Percentiles rank a stretch among this genome's conserved stretches.
Conservation (phyloP, 2,888 invertebrate species). For the Saturnia pavonia region DNA sequence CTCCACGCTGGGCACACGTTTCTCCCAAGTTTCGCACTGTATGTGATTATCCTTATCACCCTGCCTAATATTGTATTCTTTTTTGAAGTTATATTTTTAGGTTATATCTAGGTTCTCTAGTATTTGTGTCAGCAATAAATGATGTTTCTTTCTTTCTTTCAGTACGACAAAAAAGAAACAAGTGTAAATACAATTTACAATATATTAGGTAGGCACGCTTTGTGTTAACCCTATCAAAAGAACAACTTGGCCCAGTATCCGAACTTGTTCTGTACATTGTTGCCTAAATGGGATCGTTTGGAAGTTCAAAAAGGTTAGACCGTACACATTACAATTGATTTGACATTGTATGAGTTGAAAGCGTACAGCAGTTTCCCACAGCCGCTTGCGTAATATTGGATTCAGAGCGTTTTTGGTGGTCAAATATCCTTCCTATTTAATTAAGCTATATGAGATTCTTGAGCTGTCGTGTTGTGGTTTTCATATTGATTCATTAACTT, state of each 20-base stretch:
- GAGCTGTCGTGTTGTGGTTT: too few species aligned
- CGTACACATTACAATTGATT: slow-evolving; percentile 12
- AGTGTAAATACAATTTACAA: too few species aligned
- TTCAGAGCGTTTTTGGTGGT: slow-evolving; percentile 3
- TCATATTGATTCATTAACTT: too few species aligned
- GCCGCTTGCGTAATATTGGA: neutral
- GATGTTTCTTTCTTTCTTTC: too few species aligned
- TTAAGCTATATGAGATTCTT: neutral
- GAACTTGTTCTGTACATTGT: slow-evolving; percentile 19
- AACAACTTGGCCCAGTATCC: slow-evolving; percentile 7
- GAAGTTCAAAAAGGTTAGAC: slow-evolving; percentile 19
- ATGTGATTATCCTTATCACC: too few species aligned
- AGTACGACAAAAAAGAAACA: too few species aligned
- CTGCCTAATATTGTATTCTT: too few species aligned
- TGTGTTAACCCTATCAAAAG: slow-evolving; percentile 2
- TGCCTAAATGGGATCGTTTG: slow-evolving; percentile 22
- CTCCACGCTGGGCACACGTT: too few species aligned
- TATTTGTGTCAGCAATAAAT: too few species aligned
- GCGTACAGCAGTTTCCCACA: neutral
- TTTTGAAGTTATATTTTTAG: too few species aligned
- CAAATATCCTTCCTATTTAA: neutral
- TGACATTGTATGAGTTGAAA: slow-evolving; percentile 12
- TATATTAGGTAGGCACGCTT: neutral
- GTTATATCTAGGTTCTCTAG: too few species aligned
- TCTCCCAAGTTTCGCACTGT: too few species aligned